Evolutionary conservation across 2,113 vertebrate species (phyloP), one percentile per base, ranked within the genome.

Genomic region (Oceanodroma tethys): DNA sequence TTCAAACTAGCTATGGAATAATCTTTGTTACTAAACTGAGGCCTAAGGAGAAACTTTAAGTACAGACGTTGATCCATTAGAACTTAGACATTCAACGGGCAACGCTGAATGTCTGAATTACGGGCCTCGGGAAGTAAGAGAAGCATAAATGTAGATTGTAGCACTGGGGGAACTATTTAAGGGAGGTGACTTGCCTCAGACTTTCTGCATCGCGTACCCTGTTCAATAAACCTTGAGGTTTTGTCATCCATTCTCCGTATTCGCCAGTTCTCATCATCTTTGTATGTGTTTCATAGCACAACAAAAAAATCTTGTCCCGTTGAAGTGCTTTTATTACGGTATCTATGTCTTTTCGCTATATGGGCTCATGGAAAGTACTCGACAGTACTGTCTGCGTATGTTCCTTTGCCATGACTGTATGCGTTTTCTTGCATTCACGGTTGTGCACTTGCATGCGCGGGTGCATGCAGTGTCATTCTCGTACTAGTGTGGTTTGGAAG

Each of bases 401-500:
- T 13, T 32, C 27, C 63, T 45, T 25, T 40, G 52, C 47, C 17
- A 2, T 1, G 6, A 5, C 3, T 8, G 6, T 6, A 3, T 11
- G 20, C 12, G 0, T 42, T 23, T 23, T 3, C 43, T 8, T 8
- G n/a, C 5, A 0, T 19, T 65, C 3, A 0, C 6, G 30, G 32
- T 2, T 55, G 17, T 43, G 42, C 17, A 6, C 56, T 26, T 11
- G 67, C 26, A 6, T 6, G 5, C 3, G 0, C 9, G 70, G 48
- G 3, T 8, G 2, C 11, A 2, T 2, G 56, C 6, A 3, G 43
- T 7, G 45, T 14, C 2, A 0, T 58, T 36, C 12, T 38, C 4
- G 0, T 32, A 27, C 15, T 16, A 7, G 11, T 1, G 25, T 65
- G 60, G 5, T 32, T 22, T 47, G 68, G 58, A 56, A 25, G 3